These are phyloP conservation scores for Echinarachnius parma DNA, from an alignment of 53 echinoderm and acorn worm species.

Conservation along the genomic window DNA sequence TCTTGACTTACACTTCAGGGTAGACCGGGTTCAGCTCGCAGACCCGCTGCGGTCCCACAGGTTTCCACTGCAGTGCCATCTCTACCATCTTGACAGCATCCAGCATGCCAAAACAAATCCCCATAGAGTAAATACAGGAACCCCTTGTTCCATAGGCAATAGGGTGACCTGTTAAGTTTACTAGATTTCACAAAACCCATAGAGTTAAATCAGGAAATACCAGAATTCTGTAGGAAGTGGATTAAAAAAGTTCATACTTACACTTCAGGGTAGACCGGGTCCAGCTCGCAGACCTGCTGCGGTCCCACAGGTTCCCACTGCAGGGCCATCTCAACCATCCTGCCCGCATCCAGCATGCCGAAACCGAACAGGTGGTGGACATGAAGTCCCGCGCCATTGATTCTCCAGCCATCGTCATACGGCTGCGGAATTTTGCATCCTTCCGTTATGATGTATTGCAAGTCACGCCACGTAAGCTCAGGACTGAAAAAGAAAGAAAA, in stretches of 20 bases:
- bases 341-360: conserved; percentile 84
- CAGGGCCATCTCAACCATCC: conserved; percentile 92
- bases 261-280: conserved; percentile 23
- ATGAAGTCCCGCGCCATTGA: conserved; percentile 96
- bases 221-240: too few species aligned
- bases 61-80: conserved; percentile 79
- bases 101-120: conserved; percentile 87
- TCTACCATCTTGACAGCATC: conserved; percentile 95
- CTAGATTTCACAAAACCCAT: too few species aligned
- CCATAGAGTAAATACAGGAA: too few species aligned
- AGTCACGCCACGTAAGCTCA: conserved; percentile 84
- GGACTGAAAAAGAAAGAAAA: conserved; percentile 59
- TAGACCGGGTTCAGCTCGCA: conserved; percentile 36
- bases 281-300: conserved; percentile 49
- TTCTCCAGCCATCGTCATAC: conserved; percentile 73
- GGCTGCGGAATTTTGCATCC: conserved; percentile 77
- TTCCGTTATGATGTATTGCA: conserved; percentile 77
- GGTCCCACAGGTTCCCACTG: conserved; percentile 70
- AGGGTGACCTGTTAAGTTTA: too few species aligned
- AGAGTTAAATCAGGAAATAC: too few species aligned
- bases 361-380: conserved; percentile 84
- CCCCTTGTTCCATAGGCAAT: too few species aligned
- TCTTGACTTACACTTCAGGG: conserved; percentile 57
- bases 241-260: conserved; percentile 30
- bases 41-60: conserved; percentile 53